Evolutionary conservation across 1,140 invertebrate genomes (phyloP), one percentile per base, ranked within the genome.

Genomic region (Pteromalus puparum): DNA sequence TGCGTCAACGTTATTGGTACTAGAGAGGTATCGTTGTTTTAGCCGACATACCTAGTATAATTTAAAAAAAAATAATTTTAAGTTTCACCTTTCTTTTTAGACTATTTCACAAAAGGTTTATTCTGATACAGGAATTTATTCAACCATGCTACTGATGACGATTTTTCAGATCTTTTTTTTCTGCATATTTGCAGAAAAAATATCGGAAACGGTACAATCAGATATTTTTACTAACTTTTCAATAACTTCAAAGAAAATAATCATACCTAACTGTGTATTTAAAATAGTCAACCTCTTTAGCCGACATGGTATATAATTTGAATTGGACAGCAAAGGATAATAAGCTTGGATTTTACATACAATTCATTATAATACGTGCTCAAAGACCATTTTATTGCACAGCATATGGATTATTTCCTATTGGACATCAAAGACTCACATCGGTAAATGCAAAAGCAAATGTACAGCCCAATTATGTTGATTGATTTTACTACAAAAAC

Each of bases 321-420:
- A 74, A 74, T 9, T 74, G 72, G 72, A 21, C 72, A 6, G 4
- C 21, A 34, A 48, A 48, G n/a, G 21, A 76, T 76, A 13, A 76
- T 15, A 53, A 48, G 24, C 15, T 76, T 15, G 10, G 74, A 24
- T 26, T 76, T n/a, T 48, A 48, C 15, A 21, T 76, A 13, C 18
- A 76, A 0, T 13, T 76, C 0, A 46, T 76, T 13, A 76, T 76
- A 12, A 1, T 76, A 18, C 24, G 46, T 18, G 24, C 74, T 15
- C 74, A 76, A 48, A 76, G 24, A 26, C 74, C 74, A 26, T 48
- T 76, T 13, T 53, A 76, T 26, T 76, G 42, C 12, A 76, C 74
- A 12, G 74, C 74, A 6, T 48, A 4, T 26, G 42, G 74, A 76
- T 76, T 76, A 28, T 76, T 76, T 48, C 38, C 18, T 9, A 76